Evolutionary conservation across 1,140 invertebrate species (phyloP), one percentile per base, ranked within the genome.

Genomic region (Leptinotarsa texana): DNA sequence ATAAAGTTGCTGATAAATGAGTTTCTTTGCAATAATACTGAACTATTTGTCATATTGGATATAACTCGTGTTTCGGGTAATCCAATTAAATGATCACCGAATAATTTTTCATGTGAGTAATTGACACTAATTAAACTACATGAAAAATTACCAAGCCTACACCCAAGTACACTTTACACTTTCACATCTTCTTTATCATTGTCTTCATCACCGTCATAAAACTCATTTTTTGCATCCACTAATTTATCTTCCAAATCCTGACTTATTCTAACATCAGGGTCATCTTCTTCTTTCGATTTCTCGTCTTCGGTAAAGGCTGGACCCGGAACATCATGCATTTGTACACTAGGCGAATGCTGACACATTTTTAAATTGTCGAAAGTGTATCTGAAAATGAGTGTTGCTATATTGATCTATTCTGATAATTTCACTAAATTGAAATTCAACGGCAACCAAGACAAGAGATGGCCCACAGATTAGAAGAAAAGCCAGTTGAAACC

Each of bases 251-350:
- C 90, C 69, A 96, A 94, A 22, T 92, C 90, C 75, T 93, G 90
- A 79, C 92, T 92, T 74, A 95, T 91, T 69, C 93, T 87, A 0
- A 94, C 89, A 81, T 97, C 95, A 3, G 93, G 94, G 86, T 96
- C 94, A 0, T 93, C 91, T 75, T 94, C 92, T 5, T 93, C 92
- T 76, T 92, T 91, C 24, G 90, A 88, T 65, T 89, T 89, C 74
- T 90, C 88, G 72, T 94, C 93, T 48, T 92, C 90, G 0, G 89
- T 86, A 77, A 93, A 87, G 3, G 91, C 89, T 69, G 92, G 90
- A 47, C 91, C 93, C n/a, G 96, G 96, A 13, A 96, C 92, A 83
- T 96, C 93, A 61, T 96, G 93, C 94, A 98, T 96, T 87, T 97
- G 95, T 1, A 98, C 96, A 81, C 92, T 95, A 0, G 95, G 95